These are phyloP conservation scores for Helogale parvula DNA, from an alignment of 2,113 vertebrate genomes.

Conservation along the genomic window DNA sequence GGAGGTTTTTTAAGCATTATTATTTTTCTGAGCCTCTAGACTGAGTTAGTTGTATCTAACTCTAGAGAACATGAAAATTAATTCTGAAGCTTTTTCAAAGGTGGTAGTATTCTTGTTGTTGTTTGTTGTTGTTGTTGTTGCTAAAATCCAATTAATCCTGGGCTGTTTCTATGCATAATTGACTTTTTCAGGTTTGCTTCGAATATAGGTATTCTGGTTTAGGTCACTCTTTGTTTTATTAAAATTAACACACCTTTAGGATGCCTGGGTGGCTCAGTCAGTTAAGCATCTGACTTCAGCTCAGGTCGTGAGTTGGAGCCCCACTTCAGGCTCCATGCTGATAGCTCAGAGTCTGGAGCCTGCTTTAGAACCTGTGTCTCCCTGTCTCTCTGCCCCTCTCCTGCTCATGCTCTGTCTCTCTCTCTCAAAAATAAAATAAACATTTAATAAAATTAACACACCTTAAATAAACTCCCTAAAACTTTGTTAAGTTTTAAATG, in stretches of 20 bases:
- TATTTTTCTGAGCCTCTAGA: not conserved
- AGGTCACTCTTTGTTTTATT: not conserved
- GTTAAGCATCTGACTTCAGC: too few species aligned
- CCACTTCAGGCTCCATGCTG: too few species aligned
- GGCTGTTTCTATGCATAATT: slow-evolving; percentile 66
- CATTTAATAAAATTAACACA: not conserved
- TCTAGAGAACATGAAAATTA: slow-evolving; percentile 56
- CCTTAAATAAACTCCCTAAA: slow-evolving; percentile 5
- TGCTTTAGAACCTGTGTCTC: too few species aligned
- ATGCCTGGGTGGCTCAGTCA: too few species aligned
- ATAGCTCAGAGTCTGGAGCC: too few species aligned
- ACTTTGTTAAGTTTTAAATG: not conserved
- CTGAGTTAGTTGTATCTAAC: slow-evolving; percentile 58
- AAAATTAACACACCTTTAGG: not conserved
- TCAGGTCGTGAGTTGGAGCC: too few species aligned
- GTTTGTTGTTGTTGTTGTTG: not conserved
- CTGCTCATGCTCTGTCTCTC: too few species aligned
- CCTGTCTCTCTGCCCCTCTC: too few species aligned
- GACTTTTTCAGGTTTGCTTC: slow-evolving; percentile 22
- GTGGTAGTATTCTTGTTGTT: not conserved
- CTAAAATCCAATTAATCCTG: slow-evolving; percentile 62
- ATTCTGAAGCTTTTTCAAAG: slow-evolving; percentile 62
- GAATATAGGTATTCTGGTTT: slow-evolving; percentile 42
- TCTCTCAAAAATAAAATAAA: too few species aligned
- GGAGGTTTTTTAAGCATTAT: not conserved